Base-by-base conservation (phyloP, 2,113 vertebrate species). In the Salvelinus namaycush region DNA sequence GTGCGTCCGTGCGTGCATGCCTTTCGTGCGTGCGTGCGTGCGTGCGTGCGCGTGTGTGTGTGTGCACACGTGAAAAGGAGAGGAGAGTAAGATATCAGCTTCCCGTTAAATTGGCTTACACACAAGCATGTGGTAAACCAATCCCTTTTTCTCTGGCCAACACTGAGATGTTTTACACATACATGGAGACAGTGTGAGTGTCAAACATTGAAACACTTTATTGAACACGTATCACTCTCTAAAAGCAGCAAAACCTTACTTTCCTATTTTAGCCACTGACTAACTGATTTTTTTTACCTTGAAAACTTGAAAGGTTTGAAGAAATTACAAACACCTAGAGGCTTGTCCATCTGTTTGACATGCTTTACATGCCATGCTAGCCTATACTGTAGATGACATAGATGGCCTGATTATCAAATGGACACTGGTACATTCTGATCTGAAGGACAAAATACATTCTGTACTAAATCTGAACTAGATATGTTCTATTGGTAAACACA, bases 91-190 rank as follows among this genome's bases (percentile, higher is more conserved):
- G 39, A 44, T 44, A 11, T 44, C 9, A 44, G 39, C 9, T 9
- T 44, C 8, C 39, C 9, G 2, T 44, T 44, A 44, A 54, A 54
- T 54, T 18, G 14, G 51, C 14, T 54, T 5, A 54, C 51, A 54
- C 51, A 18, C 51, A 54, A 54, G 14, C 14, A 51, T 51, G 77
- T 73, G 60, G 66, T 75, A 64, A 79, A 75, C 57, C 68, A 70
- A 16, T 27, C 11, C 62, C 27, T 31, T 18, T 27, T 34, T 60
- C 68, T n/a, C 16, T 59, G 44, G 49, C 62, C 39, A 73, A 69
- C 14, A 5, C n/a, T 9, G 39, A 20, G 5, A 22, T 66, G 24
- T 2, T 9, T 71, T 68, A 6, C n/a, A 57, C 62, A 27, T 24
- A 68, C 39, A 60, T 70, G 54, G 24, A 31, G 39, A 44, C 34